Base-by-base conservation (phyloP, 2,113 vertebrate species). In the Vidua chalybeata region DNA sequence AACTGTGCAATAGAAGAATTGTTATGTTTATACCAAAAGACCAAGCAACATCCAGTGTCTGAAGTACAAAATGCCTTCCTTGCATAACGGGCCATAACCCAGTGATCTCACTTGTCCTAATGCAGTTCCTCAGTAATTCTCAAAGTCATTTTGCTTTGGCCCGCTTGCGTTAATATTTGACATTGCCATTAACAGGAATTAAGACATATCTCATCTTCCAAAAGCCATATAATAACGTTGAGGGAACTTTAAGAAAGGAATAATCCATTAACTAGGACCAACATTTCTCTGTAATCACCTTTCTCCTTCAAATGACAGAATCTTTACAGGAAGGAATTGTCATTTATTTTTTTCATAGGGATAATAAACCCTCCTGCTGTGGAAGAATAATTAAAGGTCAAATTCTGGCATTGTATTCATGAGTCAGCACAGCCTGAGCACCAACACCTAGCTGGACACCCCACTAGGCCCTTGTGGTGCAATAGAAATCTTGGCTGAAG, bases 341-440 rank as follows among this genome's bases (percentile, higher is more conserved):
- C 35, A 55, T 64, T 87, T 77, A 55, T 66, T 85, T 93, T 95
- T 87, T 21, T 66, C 49, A 26, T 46, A 64, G 31, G 24, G 51
- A 51, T 73, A 37, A 66, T 59, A 84, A 71, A 72, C 45, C 31
- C 37, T 54, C 69, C 27, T 84, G 49, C 62, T 77, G 59, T n/a
- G 75, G 37, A 87, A 81, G 64, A 90, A 62, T 95, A 95, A 94
- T 94, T 92, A 92, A 95, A 92, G 82, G 78, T 81, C 67, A 83
- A 27, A 69, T 90, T 87, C 67, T 87, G 72, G 35, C 26, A 45
- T 22, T 58, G 68, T 67, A 31, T 73, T 74, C 51, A 33, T 51
- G 79, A 91, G 30, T 64, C 14, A 58, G 69, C n/a, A 1, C 91
- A 88, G 87, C 59, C 83, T 85, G 87, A 46, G 51, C 67, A 80